These are phyloP conservation scores for Pycnomerus fuliginosus DNA, from an alignment of 2,888 invertebrate species.

Conservation along the genomic window DNA sequence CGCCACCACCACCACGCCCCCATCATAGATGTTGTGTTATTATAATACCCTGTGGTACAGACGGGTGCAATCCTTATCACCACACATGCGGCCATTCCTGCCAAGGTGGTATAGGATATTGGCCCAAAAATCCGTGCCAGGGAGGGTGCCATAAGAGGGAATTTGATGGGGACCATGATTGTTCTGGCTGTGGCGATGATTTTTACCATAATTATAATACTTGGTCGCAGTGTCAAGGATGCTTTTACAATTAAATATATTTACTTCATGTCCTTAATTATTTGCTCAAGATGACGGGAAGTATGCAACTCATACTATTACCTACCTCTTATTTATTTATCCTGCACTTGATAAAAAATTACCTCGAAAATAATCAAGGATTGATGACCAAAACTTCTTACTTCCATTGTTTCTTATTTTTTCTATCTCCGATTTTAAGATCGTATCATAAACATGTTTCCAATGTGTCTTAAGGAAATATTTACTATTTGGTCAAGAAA, in stretches of 20 bases:
- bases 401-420: too few relatives aligned
- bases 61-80: conserved; percentile 3
- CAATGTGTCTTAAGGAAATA: too few relatives aligned
- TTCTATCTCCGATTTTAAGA: too few relatives aligned
- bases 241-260: conserved; percentile 19
- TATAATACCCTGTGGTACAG: conserved; percentile 9
- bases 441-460: too few relatives aligned
- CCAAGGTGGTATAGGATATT: conserved; percentile 5
- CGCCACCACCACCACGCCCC: conserved; percentile 6
- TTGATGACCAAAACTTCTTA: too few relatives aligned
- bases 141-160: conserved; percentile 21
- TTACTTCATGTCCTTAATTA: too few relatives aligned
- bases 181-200: conserved; percentile 18
- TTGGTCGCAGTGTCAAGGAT: conserved; percentile 25
- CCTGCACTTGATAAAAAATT: too few relatives aligned
- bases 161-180: conserved; percentile 11
- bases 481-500: too few relatives aligned
- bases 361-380: too few relatives aligned
- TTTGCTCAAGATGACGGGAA: too few relatives aligned
- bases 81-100: neutral
- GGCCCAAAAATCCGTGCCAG: conserved; percentile 10
- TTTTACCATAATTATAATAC: conserved; percentile 23
- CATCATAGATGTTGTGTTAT: conserved; percentile 13
- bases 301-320: too few relatives aligned
- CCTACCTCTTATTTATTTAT: too few relatives aligned